Percentiles rank a stretch among this genome's conserved stretches.
Conservation (phyloP, 2,797 vertebrate genomes). For the Myotis findleyi region DNA sequence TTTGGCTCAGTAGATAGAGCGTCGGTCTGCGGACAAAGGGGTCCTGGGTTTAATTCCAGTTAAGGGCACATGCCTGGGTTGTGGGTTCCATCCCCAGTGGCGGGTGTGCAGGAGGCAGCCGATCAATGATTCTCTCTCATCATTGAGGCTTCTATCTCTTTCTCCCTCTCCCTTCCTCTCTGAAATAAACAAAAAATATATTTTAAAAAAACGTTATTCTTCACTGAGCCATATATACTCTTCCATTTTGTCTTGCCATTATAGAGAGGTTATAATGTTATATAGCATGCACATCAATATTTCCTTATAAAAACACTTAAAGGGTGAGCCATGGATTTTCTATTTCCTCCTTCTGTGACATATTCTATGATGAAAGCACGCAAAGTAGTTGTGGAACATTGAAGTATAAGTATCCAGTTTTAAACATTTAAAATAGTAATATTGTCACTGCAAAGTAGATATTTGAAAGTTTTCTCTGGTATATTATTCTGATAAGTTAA, state of each 20-base stretch:
- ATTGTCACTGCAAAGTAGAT: not conserved
- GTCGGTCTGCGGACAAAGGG: no score
- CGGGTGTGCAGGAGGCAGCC: no score
- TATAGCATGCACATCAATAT: not conserved
- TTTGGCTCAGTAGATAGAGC: no score
- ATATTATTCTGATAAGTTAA: not conserved
- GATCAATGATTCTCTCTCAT: no score
- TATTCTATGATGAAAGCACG: not conserved
- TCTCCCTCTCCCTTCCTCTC: no score
- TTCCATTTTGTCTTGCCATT: not conserved
- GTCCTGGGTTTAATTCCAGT: no score
- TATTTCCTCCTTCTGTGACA: not conserved
- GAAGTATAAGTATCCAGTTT: not conserved
- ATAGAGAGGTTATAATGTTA: not conserved
- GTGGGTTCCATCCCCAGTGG: no score
- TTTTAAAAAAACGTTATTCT: no score
- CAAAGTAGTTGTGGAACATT: not conserved
- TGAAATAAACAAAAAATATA: no score
- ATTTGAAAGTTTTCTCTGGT: not conserved
- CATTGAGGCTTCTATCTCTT: no score
- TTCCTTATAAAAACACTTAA: slow-evolving; percentile 17
- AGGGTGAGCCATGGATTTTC: not conserved
- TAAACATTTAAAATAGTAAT: slow-evolving; percentile 10
- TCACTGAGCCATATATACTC: not conserved
- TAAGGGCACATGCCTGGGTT: no score